phyloP scores from a whole-genome alignment of 1,140 invertebrate species.

The Sipha flava region DNA sequence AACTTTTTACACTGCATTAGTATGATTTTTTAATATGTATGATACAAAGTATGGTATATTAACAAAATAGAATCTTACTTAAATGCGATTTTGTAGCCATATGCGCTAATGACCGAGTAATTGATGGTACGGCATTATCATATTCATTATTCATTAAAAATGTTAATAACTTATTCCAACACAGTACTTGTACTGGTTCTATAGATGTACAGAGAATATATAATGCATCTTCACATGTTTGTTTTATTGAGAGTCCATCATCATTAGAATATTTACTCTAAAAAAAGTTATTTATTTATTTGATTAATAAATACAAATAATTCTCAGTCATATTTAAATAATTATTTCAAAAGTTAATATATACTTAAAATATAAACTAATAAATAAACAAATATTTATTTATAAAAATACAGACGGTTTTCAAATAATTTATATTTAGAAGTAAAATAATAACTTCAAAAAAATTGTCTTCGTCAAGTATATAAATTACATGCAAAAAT shows the following conservation, averaged over 20 bases:
- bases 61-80: not conserved
- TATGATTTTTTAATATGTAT: not conserved
- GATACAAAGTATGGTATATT: not conserved
- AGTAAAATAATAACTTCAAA: too few species aligned
- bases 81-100: slow-evolving; percentile 21
- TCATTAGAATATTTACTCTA: slow-evolving; percentile 33
- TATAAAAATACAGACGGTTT: too few species aligned
- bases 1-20: too few species aligned
- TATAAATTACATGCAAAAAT: too few species aligned
- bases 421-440: too few species aligned
- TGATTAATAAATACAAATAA: too few species aligned
- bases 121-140: slow-evolving; percentile 17
- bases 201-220: slow-evolving; percentile 12
- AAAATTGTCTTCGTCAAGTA: too few species aligned
- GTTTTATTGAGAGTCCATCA: slow-evolving; percentile 30
- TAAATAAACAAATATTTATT: too few species aligned
- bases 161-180: slow-evolving; percentile 20
- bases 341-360: too few species aligned
- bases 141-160: slow-evolving; percentile 1
- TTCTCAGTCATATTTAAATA: too few species aligned
- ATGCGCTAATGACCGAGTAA: slow-evolving; percentile 1
- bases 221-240: slow-evolving; percentile 1
- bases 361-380: too few species aligned
- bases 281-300: slow-evolving; percentile 29
- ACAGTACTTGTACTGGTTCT: not conserved